Evolutionary conservation across 2,888 invertebrate genomes (phyloP).

Genomic region (Mesoligia furuncula): DNA sequence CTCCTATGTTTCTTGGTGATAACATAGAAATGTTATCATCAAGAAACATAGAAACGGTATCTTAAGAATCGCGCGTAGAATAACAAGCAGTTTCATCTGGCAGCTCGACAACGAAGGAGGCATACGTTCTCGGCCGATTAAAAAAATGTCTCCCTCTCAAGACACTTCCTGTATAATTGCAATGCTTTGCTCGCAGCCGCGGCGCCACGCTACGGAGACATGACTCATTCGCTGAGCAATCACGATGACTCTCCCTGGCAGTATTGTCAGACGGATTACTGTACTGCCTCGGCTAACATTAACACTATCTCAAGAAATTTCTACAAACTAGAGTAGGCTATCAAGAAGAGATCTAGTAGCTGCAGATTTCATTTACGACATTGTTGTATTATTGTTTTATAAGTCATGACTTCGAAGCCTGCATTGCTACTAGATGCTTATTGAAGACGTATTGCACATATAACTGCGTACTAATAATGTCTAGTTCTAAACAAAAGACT

Average conservation of each 20-base stretch:
- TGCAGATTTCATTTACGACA: background rate
- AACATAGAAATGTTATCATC: constrained; percentile 26
- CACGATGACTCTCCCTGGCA: constrained; percentile 71
- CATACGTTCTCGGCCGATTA: constrained; percentile 59
- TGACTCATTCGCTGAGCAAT: constrained; percentile 70
- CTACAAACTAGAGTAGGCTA: background rate
- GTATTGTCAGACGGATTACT: constrained; percentile 68
- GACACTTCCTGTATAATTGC: constrained; percentile 72
- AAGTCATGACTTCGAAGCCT: background rate
- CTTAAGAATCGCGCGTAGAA: constrained; percentile 60
- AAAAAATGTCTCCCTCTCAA: constrained; percentile 62
- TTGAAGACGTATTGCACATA: constrained; percentile 2
- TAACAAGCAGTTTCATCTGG: constrained; percentile 65
- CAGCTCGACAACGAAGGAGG: constrained; percentile 54
- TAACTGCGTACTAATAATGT: constrained; percentile 8
- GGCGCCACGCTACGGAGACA: constrained; percentile 71
- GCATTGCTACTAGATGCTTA: background rate
- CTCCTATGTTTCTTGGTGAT: too few species aligned
- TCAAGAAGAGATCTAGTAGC: background rate
- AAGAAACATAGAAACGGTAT: constrained; percentile 59
- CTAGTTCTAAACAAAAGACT: constrained; percentile 39
- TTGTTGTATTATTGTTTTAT: background rate
- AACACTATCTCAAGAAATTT: constrained; percentile 22
- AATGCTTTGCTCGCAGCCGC: constrained; percentile 70
- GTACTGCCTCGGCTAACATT: constrained; percentile 33